Percentiles rank a stretch among this genome's conserved stretches.
Evolutionary conservation across 2,888 invertebrate genomes (phyloP).

Genomic region (Marasmarcha lunaedactyla): DNA sequence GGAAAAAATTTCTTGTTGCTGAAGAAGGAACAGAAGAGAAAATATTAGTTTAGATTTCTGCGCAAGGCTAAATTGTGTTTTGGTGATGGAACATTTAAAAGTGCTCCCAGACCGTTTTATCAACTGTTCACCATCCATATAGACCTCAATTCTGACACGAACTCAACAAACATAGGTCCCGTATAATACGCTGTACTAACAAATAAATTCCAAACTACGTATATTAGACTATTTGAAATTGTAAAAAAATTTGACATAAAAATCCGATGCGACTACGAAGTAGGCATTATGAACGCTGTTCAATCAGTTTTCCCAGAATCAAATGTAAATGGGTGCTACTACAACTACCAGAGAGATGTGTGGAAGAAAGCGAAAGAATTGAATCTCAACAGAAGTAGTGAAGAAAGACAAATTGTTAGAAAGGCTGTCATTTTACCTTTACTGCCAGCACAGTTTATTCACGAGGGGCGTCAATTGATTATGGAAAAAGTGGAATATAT

Average conservation of each 20-base stretch:
- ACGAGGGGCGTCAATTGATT: constrained; percentile 4
- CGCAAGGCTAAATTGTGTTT: background rate
- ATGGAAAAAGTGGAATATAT: background rate
- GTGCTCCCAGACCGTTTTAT: constrained; percentile 7
- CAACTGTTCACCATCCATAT: constrained; percentile 7
- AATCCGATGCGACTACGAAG: constrained; percentile 4
- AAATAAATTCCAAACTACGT: constrained; percentile 4
- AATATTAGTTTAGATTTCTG: constrained; percentile 7
- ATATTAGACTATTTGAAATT: constrained; percentile 1
- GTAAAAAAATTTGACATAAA: constrained; percentile 4
- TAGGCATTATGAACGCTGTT: constrained; percentile 5
- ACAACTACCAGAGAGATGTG: constrained; percentile 2
- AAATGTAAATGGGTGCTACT: constrained; percentile 4
- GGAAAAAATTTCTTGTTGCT: constrained; percentile 7
- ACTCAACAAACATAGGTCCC: constrained; percentile 3
- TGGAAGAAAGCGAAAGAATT: background rate
- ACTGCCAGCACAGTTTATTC: constrained; percentile 2
- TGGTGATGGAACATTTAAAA: constrained; percentile 5
- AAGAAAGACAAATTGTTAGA: constrained; percentile 3
- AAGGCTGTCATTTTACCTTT: constrained; percentile 2
- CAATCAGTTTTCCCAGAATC: constrained; percentile 3
- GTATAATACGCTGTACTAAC: constrained; percentile 4
- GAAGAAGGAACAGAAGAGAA: constrained; percentile 8
- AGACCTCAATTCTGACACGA: constrained; percentile 5
- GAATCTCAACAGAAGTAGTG: background rate